Conservation (phyloP, 1,140 invertebrate species). For the Drosophila nasuta region DNA sequence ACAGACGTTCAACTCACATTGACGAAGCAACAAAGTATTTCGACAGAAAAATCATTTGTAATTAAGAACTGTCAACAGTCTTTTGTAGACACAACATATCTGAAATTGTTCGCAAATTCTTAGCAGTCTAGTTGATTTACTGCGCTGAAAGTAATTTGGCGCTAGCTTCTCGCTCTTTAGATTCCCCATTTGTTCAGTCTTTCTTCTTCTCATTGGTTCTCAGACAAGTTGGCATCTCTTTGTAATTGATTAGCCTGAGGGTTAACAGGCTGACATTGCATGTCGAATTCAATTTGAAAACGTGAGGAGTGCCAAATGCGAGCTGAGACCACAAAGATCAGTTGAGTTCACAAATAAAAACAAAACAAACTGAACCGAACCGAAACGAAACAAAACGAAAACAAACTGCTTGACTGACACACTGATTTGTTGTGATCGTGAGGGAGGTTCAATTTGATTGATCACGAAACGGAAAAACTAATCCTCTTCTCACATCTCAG, state of each 20-base stretch:
- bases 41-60: constrained; percentile 63
- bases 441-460: constrained; percentile 43
- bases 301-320: constrained; percentile 15
- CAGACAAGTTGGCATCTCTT: constrained; percentile 80
- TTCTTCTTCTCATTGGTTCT: constrained; percentile 50
- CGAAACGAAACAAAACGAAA: constrained; percentile 1
- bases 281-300: constrained; percentile 69
- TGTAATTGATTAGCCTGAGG: constrained; percentile 78
- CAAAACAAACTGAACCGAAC: neutral
- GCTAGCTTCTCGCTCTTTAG: constrained; percentile 55
- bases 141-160: constrained; percentile 80
- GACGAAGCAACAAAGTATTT: neutral
- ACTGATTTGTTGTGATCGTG: constrained; percentile 26
- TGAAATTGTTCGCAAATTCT: constrained; percentile 66
- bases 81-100: constrained; percentile 76
- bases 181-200: constrained; percentile 44
- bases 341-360: constrained; percentile 26
- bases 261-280: constrained; percentile 73
- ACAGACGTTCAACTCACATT: neutral
- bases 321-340: constrained; percentile 37
- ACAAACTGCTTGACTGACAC: constrained; percentile 6
- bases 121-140: constrained; percentile 74
- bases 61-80: constrained; percentile 81
- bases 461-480: constrained; percentile 56
- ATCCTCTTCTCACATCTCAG: constrained; percentile 12